Percentiles rank a stretch among this genome's conserved stretches.
phyloP scores from a whole-genome alignment of 2,113 vertebrate species.

The Syngnathus scovelli region DNA sequence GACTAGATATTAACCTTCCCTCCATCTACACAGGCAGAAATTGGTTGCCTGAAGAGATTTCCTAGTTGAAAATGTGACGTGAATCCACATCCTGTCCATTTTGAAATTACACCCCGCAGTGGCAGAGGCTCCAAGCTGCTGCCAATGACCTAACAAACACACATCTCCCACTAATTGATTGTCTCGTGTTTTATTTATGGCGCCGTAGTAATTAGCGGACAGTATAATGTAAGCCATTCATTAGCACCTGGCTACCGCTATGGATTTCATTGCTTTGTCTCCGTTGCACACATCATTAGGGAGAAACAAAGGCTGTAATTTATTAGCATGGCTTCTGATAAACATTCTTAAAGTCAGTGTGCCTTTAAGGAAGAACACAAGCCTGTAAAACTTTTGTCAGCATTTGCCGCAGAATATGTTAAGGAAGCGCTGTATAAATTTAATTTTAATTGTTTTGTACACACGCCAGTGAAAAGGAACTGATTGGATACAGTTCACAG shows the following conservation, averaged over 20 bases:
- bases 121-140: constrained; percentile 58
- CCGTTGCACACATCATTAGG: constrained; percentile 73
- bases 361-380: constrained; percentile 81
- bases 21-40: constrained; percentile 54
- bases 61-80: constrained; percentile 61
- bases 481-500: constrained; percentile 99
- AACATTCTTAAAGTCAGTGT: constrained; percentile 75
- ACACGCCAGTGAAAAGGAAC: constrained; percentile 99
- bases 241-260: constrained; percentile 74
- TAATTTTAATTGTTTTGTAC: constrained; percentile 99
- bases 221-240: constrained; percentile 75
- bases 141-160: constrained; percentile 70
- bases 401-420: constrained; percentile 92
- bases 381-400: constrained; percentile 86
- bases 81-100: constrained; percentile 55
- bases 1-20: constrained; percentile 61
- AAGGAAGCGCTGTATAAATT: constrained; percentile 97
- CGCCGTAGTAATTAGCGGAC: constrained; percentile 74
- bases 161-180: constrained; percentile 74
- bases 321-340: constrained; percentile 71
- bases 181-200: constrained; percentile 78
- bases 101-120: constrained; percentile 61
- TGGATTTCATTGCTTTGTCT: constrained; percentile 76
- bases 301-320: constrained; percentile 73
- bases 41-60: constrained; percentile 54